Evolutionary conservation across 2,888 invertebrate genomes (phyloP).

Genomic region (Aelia acuminata): DNA sequence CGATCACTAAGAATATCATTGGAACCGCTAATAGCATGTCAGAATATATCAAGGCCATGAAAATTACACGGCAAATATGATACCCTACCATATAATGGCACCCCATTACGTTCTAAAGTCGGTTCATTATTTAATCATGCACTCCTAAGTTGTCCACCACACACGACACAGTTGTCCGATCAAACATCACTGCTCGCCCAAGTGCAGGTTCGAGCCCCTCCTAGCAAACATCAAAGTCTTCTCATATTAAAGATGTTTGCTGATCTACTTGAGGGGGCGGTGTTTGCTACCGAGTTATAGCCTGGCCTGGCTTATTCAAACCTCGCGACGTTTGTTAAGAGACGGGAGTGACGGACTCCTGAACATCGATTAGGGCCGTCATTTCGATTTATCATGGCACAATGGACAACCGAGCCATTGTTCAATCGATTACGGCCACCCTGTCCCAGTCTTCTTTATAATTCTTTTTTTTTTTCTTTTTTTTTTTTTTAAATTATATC

Average conservation of each 20-base stretch:
- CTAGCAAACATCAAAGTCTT: background rate
- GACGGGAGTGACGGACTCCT: slow-evolving; percentile 23
- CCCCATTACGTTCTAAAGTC: background rate
- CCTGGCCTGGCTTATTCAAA: background rate
- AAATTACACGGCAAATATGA: background rate
- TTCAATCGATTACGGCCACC: slow-evolving; percentile 22
- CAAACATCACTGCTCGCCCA: background rate
- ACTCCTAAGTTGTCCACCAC: background rate
- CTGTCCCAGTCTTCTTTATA: background rate
- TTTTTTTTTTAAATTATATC: background rate
- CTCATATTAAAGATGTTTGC: slow-evolving; percentile 27
- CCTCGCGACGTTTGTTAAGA: slow-evolving; percentile 5
- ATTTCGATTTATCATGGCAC: slow-evolving; percentile 42
- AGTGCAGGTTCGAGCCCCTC: background rate
- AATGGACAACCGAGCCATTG: slow-evolving; percentile 39
- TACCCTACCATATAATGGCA: background rate
- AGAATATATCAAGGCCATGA: background rate
- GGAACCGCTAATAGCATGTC: background rate
- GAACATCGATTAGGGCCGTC: slow-evolving; percentile 48
- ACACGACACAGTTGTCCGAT: background rate
- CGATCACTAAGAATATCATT: background rate
- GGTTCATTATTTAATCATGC: background rate
- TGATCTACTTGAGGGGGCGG: background rate
- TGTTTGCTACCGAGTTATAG: slow-evolving; percentile 9
- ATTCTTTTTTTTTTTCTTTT: background rate